Conservation (phyloP, 2,888 invertebrate genomes). For the Chrysopilus asiliformis region DNA sequence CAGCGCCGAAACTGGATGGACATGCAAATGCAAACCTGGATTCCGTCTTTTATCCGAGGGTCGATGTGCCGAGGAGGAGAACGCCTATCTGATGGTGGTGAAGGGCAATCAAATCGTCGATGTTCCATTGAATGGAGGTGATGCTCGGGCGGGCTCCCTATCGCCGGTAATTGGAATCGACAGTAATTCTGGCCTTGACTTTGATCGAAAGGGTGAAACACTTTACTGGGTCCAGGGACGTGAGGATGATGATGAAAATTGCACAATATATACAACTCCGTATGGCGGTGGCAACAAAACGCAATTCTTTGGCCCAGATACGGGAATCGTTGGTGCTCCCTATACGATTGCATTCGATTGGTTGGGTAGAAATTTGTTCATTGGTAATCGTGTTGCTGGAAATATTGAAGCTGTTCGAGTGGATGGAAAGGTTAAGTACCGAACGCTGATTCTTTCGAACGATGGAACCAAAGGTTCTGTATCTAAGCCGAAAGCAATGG, state of each 20-base stretch:
- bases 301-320: conserved; percentile 65
- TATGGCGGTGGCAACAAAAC: conserved; percentile 75
- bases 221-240: conserved; percentile 80
- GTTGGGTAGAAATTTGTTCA: conserved; percentile 87
- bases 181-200: conserved; percentile 81
- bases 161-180: conserved; percentile 81
- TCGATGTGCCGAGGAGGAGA: conserved; percentile 70
- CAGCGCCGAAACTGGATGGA: conserved; percentile 50
- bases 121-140: conserved; percentile 59
- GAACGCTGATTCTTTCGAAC: conserved; percentile 78
- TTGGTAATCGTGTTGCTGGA: conserved; percentile 79
- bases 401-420: conserved; percentile 82
- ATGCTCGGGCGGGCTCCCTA: conserved; percentile 62
- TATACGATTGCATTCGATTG: conserved; percentile 91
- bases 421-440: conserved; percentile 70
- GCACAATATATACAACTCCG: conserved; percentile 72
- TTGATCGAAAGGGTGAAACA: conserved; percentile 70
- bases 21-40: conserved; percentile 87
- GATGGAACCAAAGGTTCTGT: conserved; percentile 77
- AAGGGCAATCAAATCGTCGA: conserved; percentile 83
- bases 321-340: conserved; percentile 82
- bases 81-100: conserved; percentile 78
- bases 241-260: conserved; percentile 66
- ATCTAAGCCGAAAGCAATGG: conserved; percentile 74
- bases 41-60: conserved; percentile 54